These are phyloP conservation scores for Leguminivora glycinivorella DNA, from an alignment of 1,140 invertebrate genomes.

Conservation along the genomic window DNA sequence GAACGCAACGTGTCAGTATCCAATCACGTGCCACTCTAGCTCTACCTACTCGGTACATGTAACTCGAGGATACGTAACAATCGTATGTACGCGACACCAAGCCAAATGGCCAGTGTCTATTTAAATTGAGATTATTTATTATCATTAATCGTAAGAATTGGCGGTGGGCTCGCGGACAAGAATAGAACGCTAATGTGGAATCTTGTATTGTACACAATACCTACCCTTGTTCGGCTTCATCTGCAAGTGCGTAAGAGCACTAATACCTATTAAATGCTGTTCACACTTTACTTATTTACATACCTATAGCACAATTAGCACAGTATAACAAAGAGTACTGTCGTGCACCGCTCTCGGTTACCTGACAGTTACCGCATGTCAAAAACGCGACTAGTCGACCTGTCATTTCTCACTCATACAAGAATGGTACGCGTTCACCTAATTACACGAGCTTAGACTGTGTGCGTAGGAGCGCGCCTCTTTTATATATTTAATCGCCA, in stretches of 20 bases:
- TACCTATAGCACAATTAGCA: too few relatives aligned
- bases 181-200: constrained; percentile 6
- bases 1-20: constrained; percentile 22
- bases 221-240: not conserved
- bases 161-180: not conserved
- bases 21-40: not conserved
- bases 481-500: too few relatives aligned
- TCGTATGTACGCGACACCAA: constrained; percentile 36
- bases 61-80: constrained; percentile 30
- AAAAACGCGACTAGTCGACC: too few relatives aligned
- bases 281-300: too few relatives aligned
- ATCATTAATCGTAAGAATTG: constrained; percentile 30
- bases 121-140: constrained; percentile 54
- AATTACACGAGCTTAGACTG: too few relatives aligned
- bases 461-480: too few relatives aligned
- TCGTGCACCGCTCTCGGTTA: too few relatives aligned
- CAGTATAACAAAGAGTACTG: too few relatives aligned
- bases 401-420: too few relatives aligned
- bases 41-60: constrained; percentile 13
- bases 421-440: too few relatives aligned
- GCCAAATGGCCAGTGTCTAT: constrained; percentile 49
- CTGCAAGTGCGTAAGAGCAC: not conserved
- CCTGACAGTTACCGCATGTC: too few relatives aligned
- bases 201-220: constrained; percentile 5
- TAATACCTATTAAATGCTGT: not conserved